Evolutionary conservation across 2,797 vertebrate species (phyloP).

Genomic region (Micropoecilia bifurca): DNA sequence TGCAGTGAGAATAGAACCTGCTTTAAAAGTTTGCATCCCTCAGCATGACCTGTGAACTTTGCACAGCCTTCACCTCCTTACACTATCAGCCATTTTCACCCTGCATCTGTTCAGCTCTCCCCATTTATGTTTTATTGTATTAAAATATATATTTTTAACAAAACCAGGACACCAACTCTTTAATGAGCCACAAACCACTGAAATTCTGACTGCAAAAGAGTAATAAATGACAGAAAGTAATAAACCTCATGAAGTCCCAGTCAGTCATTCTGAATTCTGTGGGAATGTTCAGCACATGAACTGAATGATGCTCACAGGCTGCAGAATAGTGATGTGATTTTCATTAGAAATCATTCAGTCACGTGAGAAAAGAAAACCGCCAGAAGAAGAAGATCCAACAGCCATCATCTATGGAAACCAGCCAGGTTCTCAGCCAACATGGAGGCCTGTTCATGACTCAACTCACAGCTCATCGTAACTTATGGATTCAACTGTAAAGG

Average conservation of each 20-base stretch:
- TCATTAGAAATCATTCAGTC: not conserved
- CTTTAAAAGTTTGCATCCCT: not conserved
- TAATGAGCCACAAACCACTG: not conserved
- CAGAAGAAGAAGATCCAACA: not conserved
- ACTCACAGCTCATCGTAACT: not conserved
- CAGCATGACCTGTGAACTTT: not conserved
- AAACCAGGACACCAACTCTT: not conserved
- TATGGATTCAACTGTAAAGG: not conserved
- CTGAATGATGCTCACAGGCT: not conserved
- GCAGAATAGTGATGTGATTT: not conserved
- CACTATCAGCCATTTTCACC: too few species aligned
- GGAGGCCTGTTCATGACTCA: not conserved
- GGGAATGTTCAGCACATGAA: not conserved
- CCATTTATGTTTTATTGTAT: not conserved
- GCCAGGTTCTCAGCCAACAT: not conserved
- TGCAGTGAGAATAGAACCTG: not conserved
- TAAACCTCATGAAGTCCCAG: not conserved
- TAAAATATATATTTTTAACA: not conserved
- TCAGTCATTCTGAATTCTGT: not conserved
- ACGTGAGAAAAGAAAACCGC: not conserved
- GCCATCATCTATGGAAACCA: not conserved
- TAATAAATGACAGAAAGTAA: conserved; percentile 1
- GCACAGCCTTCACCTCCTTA: too few species aligned
- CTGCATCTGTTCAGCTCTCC: not conserved
- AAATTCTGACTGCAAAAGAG: not conserved